phyloP scores from a whole-genome alignment of 2,888 invertebrate species.

The Bellardia pandia region DNA sequence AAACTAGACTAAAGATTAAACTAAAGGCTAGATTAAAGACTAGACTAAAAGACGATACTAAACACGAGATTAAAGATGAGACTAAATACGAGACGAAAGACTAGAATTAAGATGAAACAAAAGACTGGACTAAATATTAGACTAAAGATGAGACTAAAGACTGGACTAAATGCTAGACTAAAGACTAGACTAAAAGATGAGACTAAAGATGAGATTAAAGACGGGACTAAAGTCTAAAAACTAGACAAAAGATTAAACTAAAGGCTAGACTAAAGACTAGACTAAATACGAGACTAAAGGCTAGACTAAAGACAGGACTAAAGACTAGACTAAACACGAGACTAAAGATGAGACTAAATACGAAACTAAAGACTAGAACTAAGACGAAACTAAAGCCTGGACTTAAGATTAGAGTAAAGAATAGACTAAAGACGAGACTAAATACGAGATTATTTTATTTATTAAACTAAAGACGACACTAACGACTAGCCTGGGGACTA shows the following conservation, averaged over 20 bases:
- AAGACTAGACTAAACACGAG: background rate
- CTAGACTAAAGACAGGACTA: background rate
- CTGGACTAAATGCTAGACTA: background rate
- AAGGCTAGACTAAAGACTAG: background rate
- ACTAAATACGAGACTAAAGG: background rate
- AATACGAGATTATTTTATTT: too few species aligned
- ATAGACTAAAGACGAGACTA: background rate
- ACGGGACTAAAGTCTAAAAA: background rate
- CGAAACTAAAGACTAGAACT: background rate
- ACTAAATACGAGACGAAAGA: too few species aligned
- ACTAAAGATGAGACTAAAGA: background rate
- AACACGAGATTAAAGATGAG: too few species aligned
- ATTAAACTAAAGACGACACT: background rate
- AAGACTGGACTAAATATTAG: background rate
- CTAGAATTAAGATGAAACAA: background rate
- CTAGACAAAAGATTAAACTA: background rate
- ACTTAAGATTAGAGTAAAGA: background rate
- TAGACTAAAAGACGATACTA: too few species aligned
- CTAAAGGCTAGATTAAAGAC: too few species aligned
- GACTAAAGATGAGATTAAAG: too few species aligned
- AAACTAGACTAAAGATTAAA: too few species aligned
- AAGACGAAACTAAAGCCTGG: background rate
- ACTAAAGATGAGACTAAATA: background rate
- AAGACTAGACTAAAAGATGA: too few species aligned
- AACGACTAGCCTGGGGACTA: background rate